Percentiles rank a stretch among this genome's conserved stretches.
Evolutionary conservation across 1,140 invertebrate genomes (phyloP).

Genomic region (Araneus ventricosus): DNA sequence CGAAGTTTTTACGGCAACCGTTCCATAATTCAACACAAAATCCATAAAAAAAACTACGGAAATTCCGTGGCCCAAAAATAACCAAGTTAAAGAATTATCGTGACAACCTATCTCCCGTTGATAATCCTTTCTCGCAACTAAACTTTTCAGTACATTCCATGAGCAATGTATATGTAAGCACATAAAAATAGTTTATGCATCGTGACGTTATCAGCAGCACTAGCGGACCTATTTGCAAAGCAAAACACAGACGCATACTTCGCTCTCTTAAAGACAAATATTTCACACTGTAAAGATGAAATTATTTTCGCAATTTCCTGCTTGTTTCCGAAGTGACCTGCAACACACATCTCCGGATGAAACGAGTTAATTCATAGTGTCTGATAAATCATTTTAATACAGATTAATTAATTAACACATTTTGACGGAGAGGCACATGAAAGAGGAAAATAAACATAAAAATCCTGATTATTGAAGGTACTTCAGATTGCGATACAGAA

Average conservation of each 20-base stretch:
- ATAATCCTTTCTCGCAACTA: neutral
- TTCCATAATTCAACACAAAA: too few species aligned
- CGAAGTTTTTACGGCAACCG: too few species aligned
- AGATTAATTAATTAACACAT: too few species aligned
- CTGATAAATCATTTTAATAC: neutral
- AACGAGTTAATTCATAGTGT: neutral
- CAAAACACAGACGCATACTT: neutral
- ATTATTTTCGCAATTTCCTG: constrained; percentile 16
- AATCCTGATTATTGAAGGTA: too few species aligned
- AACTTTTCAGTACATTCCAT: neutral
- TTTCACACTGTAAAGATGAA: neutral
- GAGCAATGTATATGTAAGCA: neutral
- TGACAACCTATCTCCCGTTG: neutral
- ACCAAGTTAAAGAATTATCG: neutral
- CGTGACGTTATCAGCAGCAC: neutral
- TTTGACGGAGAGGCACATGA: too few species aligned
- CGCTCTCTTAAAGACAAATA: neutral
- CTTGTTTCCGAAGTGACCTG: neutral
- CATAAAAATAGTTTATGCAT: neutral
- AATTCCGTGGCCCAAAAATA: too few species aligned
- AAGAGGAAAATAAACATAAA: too few species aligned
- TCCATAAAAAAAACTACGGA: too few species aligned
- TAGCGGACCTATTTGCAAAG: neutral
- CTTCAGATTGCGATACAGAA: too few species aligned
- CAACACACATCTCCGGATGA: neutral